These are phyloP conservation scores for Choristoneura fumiferana DNA, from an alignment of 1,140 invertebrate genomes.

Conservation along the genomic window DNA sequence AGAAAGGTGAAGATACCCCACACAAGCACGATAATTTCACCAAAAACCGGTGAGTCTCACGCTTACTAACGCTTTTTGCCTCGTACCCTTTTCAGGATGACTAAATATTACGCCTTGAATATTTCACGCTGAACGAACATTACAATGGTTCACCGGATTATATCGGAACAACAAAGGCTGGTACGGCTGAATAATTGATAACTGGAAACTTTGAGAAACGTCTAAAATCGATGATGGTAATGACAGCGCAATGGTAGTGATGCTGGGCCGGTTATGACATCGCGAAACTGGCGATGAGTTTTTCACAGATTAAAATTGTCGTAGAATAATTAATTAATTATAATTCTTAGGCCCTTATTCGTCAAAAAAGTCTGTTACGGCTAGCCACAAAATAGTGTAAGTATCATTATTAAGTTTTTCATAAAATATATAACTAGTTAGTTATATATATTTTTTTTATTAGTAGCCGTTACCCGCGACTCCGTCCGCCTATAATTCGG, in stretches of 20 bases:
- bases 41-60: background rate
- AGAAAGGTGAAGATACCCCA: no score
- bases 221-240: background rate
- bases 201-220: conserved; percentile 12
- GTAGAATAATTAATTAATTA: no score
- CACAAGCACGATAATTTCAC: background rate
- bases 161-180: conserved; percentile 11
- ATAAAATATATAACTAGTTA: no score
- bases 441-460: no score
- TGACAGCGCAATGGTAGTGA: background rate
- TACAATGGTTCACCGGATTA: conserved; percentile 4
- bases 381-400: no score
- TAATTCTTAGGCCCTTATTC: no score
- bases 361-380: no score
- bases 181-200: conserved; percentile 4
- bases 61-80: background rate
- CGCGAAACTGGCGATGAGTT: no score
- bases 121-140: conserved; percentile 1
- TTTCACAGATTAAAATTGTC: no score
- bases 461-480: no score
- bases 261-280: background rate
- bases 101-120: conserved; percentile 11
- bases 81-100: conserved; percentile 10
- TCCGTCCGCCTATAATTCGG: no score
- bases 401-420: no score